Evolutionary conservation across 2,888 invertebrate species (phyloP), one percentile per base, ranked within the genome.

Genomic region (Thecophora atra): DNA sequence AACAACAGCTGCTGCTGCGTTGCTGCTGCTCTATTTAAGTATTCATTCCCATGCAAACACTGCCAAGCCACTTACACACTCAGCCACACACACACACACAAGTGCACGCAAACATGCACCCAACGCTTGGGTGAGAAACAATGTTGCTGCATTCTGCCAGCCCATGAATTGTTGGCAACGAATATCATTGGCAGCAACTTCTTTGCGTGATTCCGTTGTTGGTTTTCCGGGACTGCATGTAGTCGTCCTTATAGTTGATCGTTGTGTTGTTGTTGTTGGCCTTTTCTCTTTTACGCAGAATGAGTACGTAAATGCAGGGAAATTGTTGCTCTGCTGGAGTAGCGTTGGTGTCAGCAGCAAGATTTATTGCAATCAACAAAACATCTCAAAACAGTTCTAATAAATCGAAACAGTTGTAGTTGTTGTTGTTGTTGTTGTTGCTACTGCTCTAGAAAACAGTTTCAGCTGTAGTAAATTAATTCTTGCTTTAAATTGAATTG

Each of bases 321-420:
- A 37, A 37, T 37, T 54, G 1, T 51, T 51, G 17, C n/a, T 3
- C n/a, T 51, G 51, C 3, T 6, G n/a, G n/a, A 11, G 15, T 8
- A 21, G 54, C 21, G 54, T 21, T 54, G 11, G 21, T 21, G 19
- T 54, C 54, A 54, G 54, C 19, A 21, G 21, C 21, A 21, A 54
- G 54, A 54, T 54, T 54, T 54, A 54, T 54, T 54, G n/a, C 54
- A 21, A 21, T 54, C 54, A 11, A 19, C 21, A 54, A 54, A 8
- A 54, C 54, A 54, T 54, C 21, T 19, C 21, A 13, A n/a, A 54
- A 19, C 13, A 54, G 2, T 54, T 54, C 15, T 54, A 54, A 54
- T 54, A 54, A 54, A 54, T 54, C 21, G 19, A 5, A 19, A 21
- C 54, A 54, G 54, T 54, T 54, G 37, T 11, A 8, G 37, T 2